Base-by-base conservation (phyloP, 2,888 invertebrate species). In the Muschampia plurimacula region DNA sequence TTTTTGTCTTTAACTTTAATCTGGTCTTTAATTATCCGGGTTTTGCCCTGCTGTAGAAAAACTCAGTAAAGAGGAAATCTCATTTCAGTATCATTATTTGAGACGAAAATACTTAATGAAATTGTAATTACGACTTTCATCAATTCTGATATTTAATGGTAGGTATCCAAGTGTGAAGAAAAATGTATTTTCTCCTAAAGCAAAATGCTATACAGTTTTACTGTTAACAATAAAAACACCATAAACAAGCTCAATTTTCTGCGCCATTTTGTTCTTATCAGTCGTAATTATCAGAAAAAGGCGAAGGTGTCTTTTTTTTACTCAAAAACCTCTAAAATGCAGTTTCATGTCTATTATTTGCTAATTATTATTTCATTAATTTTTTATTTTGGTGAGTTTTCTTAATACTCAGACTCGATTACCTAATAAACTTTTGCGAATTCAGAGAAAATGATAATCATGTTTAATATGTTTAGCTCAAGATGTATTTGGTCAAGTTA, bases 381-480 rank as follows among this genome's bases (percentile, higher is more conserved):
- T 28, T 10, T 57, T 55, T 46, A 55, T 64, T 4, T 64, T n/a
- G 69, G 69, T 70, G 13, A 70, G 69, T 70, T 44, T n/a, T 32
- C 2, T 12, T 41, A 15, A 64, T 10, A 13, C n/a, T 8, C 28
- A 8, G 2, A 57, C 9, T 3, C 1, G 1, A 44, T 9, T 12
- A 8, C 10, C 10, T 44, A 44, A 44, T 13, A 49, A 49, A 49
- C 12, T 49, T 10, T 5, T 49, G 12, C 15, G 5, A 15, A n/a
- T 6, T 52, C 15, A 52, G 1, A 2, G 6, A 55, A 55, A 55
- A 41, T 41, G 8, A 41, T 10, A 10, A 12, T 13, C 5, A 10
- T 28, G 0, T 32, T 36, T 41, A 60, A 13, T 36, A 6, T 59
- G 65, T 65, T 13, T 15, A 71, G 71, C 49, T 32, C 65, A 49